A percentile compares a stretch with the other conserved stretches of the same genome.
phyloP scores from a whole-genome alignment of 2,113 vertebrate species.

The Ibidorhyncha struthersii region DNA sequence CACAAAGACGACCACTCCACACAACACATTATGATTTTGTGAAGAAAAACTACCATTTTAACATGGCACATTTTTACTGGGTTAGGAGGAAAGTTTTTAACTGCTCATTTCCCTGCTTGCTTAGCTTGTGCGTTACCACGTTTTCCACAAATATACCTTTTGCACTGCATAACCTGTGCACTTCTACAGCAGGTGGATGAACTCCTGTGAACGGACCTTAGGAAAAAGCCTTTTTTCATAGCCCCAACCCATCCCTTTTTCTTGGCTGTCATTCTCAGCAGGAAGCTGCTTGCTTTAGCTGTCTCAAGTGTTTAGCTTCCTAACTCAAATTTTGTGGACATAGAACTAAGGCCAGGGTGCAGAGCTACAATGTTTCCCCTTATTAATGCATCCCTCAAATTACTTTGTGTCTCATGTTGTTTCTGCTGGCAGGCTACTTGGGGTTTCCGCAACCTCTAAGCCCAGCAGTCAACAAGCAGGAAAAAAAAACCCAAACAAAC shows the following conservation, averaged over 20 bases:
- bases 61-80: background rate
- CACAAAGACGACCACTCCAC: accelerated
- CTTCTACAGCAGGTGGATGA: background rate
- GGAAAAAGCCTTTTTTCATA: background rate
- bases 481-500: too few species aligned
- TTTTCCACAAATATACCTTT: background rate
- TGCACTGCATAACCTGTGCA: background rate
- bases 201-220: background rate
- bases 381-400: too few species aligned
- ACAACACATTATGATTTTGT: background rate
- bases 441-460: background rate
- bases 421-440: background rate
- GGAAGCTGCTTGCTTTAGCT: background rate
- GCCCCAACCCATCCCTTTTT: background rate
- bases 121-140: background rate
- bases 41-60: accelerated
- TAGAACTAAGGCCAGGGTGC: background rate
- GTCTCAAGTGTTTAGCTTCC: background rate
- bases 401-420: background rate
- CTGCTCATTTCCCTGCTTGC: background rate
- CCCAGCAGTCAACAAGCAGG: background rate
- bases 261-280: background rate
- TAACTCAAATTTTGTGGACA: background rate
- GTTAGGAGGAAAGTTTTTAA: background rate
- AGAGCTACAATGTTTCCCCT: background rate